Percentiles rank a stretch among this genome's conserved stretches.
These are phyloP conservation scores for Coecobrya sp. DNA, from an alignment of 2,888 invertebrate species.

Conservation along the genomic window DNA sequence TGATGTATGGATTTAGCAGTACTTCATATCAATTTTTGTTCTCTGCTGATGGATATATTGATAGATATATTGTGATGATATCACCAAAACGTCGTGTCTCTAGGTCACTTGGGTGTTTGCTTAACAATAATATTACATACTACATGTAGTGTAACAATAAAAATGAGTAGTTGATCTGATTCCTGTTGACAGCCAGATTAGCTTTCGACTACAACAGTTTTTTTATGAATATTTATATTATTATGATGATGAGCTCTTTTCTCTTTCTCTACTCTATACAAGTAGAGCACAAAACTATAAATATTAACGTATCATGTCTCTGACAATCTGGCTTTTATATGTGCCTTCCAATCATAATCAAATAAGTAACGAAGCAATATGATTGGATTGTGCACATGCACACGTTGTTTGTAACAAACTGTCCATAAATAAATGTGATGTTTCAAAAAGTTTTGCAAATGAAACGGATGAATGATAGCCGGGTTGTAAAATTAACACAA, in stretches of 20 bases:
- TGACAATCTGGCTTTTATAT: not conserved
- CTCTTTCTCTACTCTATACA: conserved; percentile 55
- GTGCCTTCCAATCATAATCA: conserved; percentile 26
- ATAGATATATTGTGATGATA: conserved; percentile 57
- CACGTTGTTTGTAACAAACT: not conserved
- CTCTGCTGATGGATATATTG: conserved; percentile 40
- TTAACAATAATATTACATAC: conserved; percentile 79
- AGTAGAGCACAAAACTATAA: conserved; percentile 51
- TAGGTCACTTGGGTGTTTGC: conserved; percentile 83
- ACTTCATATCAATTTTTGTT: conserved; percentile 47
- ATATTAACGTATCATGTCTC: conserved; percentile 63
- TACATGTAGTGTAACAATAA: conserved; percentile 72
- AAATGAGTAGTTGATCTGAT: conserved; percentile 75
- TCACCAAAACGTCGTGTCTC: conserved; percentile 82
- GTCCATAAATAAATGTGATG: not conserved
- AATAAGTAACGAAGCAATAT: not conserved
- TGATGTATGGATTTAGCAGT: conserved; percentile 66
- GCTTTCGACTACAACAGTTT: conserved; percentile 64
- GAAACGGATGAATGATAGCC: not conserved
- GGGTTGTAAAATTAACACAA: not conserved
- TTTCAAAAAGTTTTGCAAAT: not conserved
- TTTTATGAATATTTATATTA: conserved; percentile 49
- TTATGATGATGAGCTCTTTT: conserved; percentile 68
- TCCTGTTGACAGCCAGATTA: conserved; percentile 75
- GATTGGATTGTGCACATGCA: not conserved